Base-by-base conservation (phyloP, 2,888 invertebrate species). In the Xiphydria camelus region DNA sequence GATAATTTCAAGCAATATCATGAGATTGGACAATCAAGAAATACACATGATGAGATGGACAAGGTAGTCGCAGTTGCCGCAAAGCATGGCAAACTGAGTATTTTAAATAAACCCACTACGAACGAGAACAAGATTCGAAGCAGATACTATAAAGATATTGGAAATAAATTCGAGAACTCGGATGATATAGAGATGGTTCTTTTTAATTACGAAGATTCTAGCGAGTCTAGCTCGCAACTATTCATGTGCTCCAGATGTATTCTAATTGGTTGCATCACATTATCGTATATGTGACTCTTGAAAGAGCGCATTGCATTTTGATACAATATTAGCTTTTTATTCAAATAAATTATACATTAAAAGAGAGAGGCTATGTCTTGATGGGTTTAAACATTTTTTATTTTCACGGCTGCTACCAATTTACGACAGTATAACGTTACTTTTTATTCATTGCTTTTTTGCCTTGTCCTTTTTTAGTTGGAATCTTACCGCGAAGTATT, bases 401-500 rank as follows among this genome's bases (percentile, higher is more conserved):
- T n/a, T n/a, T n/a, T n/a, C n/a, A n/a, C n/a, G n/a, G n/a, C n/a
- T n/a, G n/a, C n/a, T n/a, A n/a, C n/a, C n/a, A n/a, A n/a, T n/a
- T n/a, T n/a, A n/a, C n/a, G n/a, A n/a, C n/a, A n/a, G n/a, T n/a
- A n/a, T n/a, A n/a, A n/a, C n/a, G n/a, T n/a, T n/a, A n/a, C n/a
- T n/a, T n/a, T 36, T 61, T 57, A 23, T 66, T 63, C 15, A 23
- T 53, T 9, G 55, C 51, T 42, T 52, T 38, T 33, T 57, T 42
- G 39, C 20, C 41, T 42, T 29, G 37, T 5, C 37, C 21, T 61
- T 62, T 53, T 57, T 79, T 78, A 36, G 83, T 78, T 47, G 83
- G 79, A 1, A 81, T 82, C 73, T 93, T 94, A 6, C 94, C 94
- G 45, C 91, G 78, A 10, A 94, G 78, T 45, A 82, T 84, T 44